phyloP scores from a whole-genome alignment of 2,113 vertebrate genomes.

The Lepus europaeus region DNA sequence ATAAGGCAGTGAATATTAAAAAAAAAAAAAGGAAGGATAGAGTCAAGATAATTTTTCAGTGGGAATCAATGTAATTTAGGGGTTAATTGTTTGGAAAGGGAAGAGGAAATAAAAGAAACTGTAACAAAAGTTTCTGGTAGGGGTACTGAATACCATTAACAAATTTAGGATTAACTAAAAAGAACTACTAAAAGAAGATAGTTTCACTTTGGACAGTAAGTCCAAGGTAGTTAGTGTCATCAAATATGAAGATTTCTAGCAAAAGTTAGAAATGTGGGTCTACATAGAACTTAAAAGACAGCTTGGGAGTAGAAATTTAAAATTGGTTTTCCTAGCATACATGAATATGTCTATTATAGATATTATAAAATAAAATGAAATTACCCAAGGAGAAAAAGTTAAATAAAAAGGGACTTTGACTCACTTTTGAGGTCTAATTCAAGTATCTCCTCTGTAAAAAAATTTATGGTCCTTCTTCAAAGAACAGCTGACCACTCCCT shows the following conservation, averaged over 20 bases:
- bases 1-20: background rate
- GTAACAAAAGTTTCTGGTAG: background rate
- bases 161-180: background rate
- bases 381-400: background rate
- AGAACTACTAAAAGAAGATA: constrained; percentile 1
- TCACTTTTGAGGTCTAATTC: background rate
- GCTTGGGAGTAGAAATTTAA: background rate
- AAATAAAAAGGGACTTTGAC: constrained; percentile 13
- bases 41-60: constrained; percentile 19
- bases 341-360: background rate
- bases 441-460: background rate
- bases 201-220: background rate
- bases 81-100: background rate
- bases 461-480: background rate
- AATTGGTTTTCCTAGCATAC: background rate
- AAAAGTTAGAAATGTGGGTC: constrained; percentile 10
- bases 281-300: constrained; percentile 17
- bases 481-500: background rate
- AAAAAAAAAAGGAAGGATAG: constrained; percentile 6
- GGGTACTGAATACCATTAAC: background rate
- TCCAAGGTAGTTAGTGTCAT: background rate
- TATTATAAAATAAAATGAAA: constrained; percentile 16
- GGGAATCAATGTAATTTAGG: background rate
- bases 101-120: constrained; percentile 9
- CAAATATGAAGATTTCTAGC: constrained; percentile 30